Percentiles rank a stretch among this genome's conserved stretches.
phyloP scores from a whole-genome alignment of 2,888 invertebrate genomes.

The Hypomecis punctinalis region DNA sequence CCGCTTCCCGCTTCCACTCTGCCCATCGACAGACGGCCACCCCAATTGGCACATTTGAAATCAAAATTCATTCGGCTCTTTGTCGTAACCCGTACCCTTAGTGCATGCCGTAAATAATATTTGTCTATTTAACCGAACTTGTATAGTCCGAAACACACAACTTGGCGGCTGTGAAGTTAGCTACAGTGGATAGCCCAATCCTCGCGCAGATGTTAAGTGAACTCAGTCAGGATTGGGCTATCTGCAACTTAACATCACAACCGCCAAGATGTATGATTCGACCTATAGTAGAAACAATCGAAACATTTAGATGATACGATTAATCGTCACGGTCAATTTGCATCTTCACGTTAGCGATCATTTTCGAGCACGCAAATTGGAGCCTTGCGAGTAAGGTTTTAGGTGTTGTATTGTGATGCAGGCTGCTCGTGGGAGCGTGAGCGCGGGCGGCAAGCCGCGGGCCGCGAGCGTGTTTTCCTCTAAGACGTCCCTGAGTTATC shows the following conservation, averaged over 20 bases:
- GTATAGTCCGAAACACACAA: no score
- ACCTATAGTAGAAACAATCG: neutral
- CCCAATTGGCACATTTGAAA: constrained; percentile 21
- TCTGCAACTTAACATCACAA: no score
- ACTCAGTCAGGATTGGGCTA: no score
- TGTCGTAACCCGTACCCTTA: constrained; percentile 41
- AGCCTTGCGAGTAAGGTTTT: neutral
- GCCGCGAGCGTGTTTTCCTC: constrained; percentile 96
- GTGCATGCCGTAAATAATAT: constrained; percentile 44
- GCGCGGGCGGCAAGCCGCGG: constrained; percentile 87
- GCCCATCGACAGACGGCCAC: constrained; percentile 48
- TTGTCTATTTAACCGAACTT: constrained; percentile 30
- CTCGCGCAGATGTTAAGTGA: no score
- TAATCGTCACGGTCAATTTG: constrained; percentile 4
- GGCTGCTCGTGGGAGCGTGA: constrained; percentile 29
- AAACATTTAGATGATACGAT: constrained; percentile 1
- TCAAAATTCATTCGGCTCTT: constrained; percentile 44
- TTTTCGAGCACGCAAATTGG: neutral
- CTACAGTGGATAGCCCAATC: no score
- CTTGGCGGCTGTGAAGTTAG: no score
- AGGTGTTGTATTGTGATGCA: constrained; percentile 15
- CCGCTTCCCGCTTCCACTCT: constrained; percentile 49
- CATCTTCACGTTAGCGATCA: constrained; percentile 11
- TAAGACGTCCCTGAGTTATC: constrained; percentile 93
- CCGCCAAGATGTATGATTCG: neutral